Conservation (phyloP, 2,113 vertebrate genomes). For the Motacilla tschutschensis region DNA sequence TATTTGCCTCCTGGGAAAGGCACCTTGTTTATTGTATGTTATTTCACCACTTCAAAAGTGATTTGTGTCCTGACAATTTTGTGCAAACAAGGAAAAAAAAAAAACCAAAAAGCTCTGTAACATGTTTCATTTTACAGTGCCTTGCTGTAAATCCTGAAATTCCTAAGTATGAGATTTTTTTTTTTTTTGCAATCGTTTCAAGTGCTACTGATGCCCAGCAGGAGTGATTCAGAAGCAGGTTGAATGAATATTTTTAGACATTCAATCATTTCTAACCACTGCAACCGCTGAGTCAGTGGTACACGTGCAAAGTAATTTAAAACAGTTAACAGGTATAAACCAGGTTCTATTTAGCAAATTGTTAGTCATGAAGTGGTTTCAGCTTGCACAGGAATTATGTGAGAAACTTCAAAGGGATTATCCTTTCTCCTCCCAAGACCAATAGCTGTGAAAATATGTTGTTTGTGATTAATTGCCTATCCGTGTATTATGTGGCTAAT, state of each 20-base stretch:
- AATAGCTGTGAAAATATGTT: not conserved
- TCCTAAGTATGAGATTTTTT: not conserved
- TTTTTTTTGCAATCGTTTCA: not conserved
- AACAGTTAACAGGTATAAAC: slow-evolving; percentile 43
- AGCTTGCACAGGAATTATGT: not conserved
- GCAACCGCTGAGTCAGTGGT: not conserved
- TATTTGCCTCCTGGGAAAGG: not conserved
- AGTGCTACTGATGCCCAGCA: not conserved
- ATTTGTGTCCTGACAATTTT: not conserved
- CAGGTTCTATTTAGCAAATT: slow-evolving; percentile 3
- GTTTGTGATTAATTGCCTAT: not conserved
- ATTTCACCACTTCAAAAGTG: not conserved
- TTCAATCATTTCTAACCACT: not conserved
- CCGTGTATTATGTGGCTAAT: not conserved
- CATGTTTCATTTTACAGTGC: not conserved
- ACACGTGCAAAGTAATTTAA: slow-evolving; percentile 21
- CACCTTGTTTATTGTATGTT: not conserved
- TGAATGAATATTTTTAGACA: slow-evolving; percentile 16
- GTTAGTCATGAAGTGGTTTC: slow-evolving; percentile 19
- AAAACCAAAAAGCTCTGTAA: not conserved
- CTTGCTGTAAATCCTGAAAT: not conserved
- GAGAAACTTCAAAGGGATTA: slow-evolving; percentile 25
- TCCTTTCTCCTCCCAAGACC: not conserved
- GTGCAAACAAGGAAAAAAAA: not conserved
- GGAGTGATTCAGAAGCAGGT: slow-evolving; percentile 11